Evolutionary conservation across 1,140 invertebrate species (phyloP).

Genomic region (Pseudomyrmex gracilis): DNA sequence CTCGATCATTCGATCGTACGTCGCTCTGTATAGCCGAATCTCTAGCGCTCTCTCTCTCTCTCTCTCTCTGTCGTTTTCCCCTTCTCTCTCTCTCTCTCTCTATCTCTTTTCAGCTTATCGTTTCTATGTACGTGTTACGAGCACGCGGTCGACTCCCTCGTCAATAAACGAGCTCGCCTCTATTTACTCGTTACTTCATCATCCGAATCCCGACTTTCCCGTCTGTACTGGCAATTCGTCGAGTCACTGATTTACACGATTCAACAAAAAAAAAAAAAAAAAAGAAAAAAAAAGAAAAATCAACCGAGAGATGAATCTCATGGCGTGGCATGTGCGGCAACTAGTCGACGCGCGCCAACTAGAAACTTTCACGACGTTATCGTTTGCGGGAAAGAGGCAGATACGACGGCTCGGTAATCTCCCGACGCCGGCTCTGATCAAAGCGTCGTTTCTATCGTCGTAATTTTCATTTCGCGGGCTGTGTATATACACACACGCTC

Average conservation of each 20-base stretch:
- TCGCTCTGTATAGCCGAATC: constrained; percentile 14
- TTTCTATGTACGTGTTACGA: constrained; percentile 9
- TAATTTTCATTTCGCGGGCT: constrained; percentile 47
- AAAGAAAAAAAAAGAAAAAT: constrained; percentile 31
- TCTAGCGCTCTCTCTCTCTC: constrained; percentile 4
- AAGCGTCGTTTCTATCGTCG: constrained; percentile 23
- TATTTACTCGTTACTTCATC: constrained; percentile 79
- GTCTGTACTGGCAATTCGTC: constrained; percentile 62
- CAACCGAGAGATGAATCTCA: constrained; percentile 44
- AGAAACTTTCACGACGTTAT: constrained; percentile 55
- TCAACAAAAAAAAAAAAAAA: constrained; percentile 26
- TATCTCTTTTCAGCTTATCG: neutral
- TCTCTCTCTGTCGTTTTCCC: neutral
- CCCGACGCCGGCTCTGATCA: constrained; percentile 21
- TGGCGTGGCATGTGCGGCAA: neutral
- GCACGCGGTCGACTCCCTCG: constrained; percentile 65
- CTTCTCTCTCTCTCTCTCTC: neutral
- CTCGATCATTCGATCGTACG: constrained; percentile 47
- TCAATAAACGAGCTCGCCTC: constrained; percentile 74
- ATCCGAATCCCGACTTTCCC: constrained; percentile 65
- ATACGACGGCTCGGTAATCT: constrained; percentile 42
- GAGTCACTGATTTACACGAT: constrained; percentile 67
- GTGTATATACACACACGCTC: too few species aligned
- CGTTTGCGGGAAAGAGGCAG: constrained; percentile 13
- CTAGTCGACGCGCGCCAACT: constrained; percentile 17